A percentile compares a stretch with the other conserved stretches of the same genome.
phyloP scores from a whole-genome alignment of 2,113 vertebrate species.

The Xerus inauris region DNA sequence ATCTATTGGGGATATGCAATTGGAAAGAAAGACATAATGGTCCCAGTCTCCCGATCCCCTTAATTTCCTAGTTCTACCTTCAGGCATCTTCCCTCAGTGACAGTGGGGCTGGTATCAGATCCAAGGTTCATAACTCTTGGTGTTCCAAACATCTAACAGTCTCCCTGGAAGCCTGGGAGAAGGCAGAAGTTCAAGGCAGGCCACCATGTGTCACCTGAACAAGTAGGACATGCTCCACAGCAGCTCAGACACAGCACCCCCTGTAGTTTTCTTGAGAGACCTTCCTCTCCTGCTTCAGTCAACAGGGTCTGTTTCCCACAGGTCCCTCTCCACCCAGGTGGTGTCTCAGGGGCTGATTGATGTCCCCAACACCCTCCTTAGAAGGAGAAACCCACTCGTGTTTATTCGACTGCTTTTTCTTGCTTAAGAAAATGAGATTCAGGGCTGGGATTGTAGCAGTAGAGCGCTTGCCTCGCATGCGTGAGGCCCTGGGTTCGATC shows the following conservation, averaged over 20 bases:
- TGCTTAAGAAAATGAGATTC: background rate
- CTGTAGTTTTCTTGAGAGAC: background rate
- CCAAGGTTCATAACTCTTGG: background rate
- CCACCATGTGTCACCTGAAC: background rate
- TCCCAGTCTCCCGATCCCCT: accelerated
- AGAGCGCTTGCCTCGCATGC: too few relatives aligned
- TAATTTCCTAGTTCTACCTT: background rate
- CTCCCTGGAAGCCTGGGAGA: background rate
- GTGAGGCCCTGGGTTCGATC: too few relatives aligned
- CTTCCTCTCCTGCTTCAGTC: background rate
- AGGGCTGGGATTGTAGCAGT: too few relatives aligned
- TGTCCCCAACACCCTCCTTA: background rate
- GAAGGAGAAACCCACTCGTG: background rate
- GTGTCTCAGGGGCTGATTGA: background rate
- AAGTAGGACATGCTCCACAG: background rate
- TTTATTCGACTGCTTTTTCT: background rate
- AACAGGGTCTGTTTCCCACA: background rate
- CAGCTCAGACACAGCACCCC: background rate
- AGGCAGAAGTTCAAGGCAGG: background rate
- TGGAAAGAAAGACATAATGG: background rate
- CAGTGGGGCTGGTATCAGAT: background rate
- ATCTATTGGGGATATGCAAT: too few relatives aligned
- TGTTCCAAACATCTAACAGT: background rate
- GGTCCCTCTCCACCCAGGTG: background rate
- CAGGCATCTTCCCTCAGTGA: background rate